phyloP scores from a whole-genome alignment of 2,113 vertebrate genomes.

The Thomomys bottae region DNA sequence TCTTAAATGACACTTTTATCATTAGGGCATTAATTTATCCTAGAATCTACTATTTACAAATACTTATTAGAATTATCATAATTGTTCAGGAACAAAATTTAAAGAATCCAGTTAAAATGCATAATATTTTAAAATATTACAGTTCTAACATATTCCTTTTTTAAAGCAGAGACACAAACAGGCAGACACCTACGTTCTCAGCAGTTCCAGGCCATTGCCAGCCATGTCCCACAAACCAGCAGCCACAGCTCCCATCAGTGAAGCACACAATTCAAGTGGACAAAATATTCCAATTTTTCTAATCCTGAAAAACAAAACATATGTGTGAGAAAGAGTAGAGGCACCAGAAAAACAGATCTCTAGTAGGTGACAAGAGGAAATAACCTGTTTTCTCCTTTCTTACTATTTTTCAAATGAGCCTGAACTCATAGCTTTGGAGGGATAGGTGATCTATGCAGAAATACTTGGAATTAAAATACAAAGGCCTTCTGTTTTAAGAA shows the following conservation, averaged over 20 bases:
- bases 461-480: neutral
- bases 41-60: conserved; percentile 53
- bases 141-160: neutral
- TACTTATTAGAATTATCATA: conserved; percentile 7
- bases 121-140: conserved; percentile 39
- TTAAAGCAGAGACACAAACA: neutral
- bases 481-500: conserved; percentile 40
- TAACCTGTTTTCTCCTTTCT: neutral
- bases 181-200: conserved; percentile 47
- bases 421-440: neutral
- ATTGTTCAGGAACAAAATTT: conserved; percentile 23
- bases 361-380: neutral
- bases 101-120: conserved; percentile 52
- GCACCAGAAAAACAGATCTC: neutral
- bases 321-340: neutral
- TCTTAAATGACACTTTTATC: conserved; percentile 34
- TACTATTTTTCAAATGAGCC: too few relatives aligned
- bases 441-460: neutral
- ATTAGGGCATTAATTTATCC: conserved; percentile 44
- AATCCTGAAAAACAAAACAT: neutral
- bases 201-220: neutral
- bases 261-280: conserved; percentile 8
- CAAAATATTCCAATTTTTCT: neutral
- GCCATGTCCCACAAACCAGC: neutral
- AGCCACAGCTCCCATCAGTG: neutral